phyloP scores from a whole-genome alignment of 2,113 vertebrate genomes.

The Catharus minimus region DNA sequence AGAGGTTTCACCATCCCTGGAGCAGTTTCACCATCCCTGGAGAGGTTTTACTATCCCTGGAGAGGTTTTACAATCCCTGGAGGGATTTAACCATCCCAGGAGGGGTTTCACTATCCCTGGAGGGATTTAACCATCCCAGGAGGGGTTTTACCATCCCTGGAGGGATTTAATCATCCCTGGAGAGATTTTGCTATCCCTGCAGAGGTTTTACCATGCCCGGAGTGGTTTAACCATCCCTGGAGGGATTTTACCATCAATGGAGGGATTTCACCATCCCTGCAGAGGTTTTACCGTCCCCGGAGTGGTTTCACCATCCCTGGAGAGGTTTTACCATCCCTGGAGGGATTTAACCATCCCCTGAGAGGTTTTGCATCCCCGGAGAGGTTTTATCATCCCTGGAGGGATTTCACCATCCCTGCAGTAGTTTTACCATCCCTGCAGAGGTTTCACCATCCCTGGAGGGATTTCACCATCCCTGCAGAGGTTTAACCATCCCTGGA shows the following conservation, averaged over 20 bases:
- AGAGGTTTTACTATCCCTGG: background rate
- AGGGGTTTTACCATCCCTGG: background rate
- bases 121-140: background rate
- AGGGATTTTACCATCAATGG: background rate
- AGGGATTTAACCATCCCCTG: background rate
- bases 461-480: too few relatives aligned
- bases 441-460: background rate
- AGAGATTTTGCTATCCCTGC: background rate
- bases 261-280: background rate
- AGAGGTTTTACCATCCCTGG: background rate
- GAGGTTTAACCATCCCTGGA: background rate
- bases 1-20: too few relatives aligned
- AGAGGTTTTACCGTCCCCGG: background rate
- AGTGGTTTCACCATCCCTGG: background rate
- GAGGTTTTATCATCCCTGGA: background rate
- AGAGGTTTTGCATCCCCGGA: background rate
- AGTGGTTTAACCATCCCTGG: background rate
- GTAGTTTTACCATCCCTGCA: background rate
- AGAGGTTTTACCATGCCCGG: background rate
- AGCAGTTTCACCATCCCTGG: background rate
- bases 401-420: background rate
- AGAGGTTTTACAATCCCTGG: background rate
- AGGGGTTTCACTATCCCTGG: background rate
- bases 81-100: background rate
- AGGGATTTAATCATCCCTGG: background rate